Evolutionary conservation across 30 jellyfish, hydroid and myxozoan species (phyloP).

Genomic region (Nemopilema nomurai): DNA sequence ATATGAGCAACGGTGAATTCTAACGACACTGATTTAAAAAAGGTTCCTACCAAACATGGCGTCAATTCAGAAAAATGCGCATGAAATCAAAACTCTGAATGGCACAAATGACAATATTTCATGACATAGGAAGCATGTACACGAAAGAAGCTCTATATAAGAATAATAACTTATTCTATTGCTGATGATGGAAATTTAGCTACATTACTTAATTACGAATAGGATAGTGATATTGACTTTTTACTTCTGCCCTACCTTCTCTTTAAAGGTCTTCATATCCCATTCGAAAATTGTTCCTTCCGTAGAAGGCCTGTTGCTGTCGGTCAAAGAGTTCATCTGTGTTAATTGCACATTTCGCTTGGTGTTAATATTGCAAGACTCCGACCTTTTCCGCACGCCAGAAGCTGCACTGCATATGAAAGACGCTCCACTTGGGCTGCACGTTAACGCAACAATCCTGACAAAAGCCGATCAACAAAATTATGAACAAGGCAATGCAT

Average conservation of each 20-base stretch:
- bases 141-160: too few species aligned
- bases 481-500: neutral
- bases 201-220: too few species aligned
- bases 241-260: too few species aligned
- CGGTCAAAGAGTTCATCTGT: conserved; percentile 64
- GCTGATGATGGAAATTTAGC: too few species aligned
- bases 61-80: neutral
- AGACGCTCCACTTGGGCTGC: conserved; percentile 79
- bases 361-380: conserved; percentile 2
- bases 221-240: too few species aligned
- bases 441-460: conserved; percentile 49
- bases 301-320: conserved; percentile 45
- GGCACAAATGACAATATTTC: too few species aligned
- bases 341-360: conserved; percentile 16
- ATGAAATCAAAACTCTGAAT: too few species aligned
- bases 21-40: neutral
- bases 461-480: neutral
- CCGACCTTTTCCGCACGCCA: conserved; percentile 42
- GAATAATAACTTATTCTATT: too few species aligned
- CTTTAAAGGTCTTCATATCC: conserved; percentile 77
- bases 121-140: too few species aligned
- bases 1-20: neutral
- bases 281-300: conserved; percentile 78
- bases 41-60: neutral
- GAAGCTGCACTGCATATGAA: conserved; percentile 71